Evolutionary conservation across 30 jellyfish, hydroid and myxozoan genomes (phyloP), one percentile per base, ranked within the genome.

Genomic region (Clytia hemisphaerica): DNA sequence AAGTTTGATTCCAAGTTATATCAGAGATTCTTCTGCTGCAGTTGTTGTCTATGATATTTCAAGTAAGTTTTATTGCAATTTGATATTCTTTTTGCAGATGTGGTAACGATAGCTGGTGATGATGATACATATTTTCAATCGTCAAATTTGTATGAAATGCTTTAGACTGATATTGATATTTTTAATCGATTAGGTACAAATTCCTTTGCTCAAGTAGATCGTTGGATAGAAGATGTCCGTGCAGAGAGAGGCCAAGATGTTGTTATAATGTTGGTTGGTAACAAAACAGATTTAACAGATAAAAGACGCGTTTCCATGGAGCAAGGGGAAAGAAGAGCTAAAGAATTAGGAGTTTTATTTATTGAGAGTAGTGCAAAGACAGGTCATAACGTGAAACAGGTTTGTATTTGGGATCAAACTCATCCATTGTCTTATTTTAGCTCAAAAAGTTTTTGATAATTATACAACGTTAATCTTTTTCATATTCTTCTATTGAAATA

Each of bases 171-270:
- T 42, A 12, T 42, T 42, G 12, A 42, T 42, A 42, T 42, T 42
- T 9, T 9, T n/a, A 2, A 19, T 22, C 50, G 38, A 30, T 19
- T 71, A 92, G 99, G 73, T 76, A 84, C 79, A 4, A 83, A 75
- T 38, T 92, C 99, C 0, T 93, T 93, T 76, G 95, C 94, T 45
- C 96, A 93, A 64, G 92, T 93, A 44, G 91, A 75, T 55, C 72
- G 71, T 46, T 93, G 99, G 99, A 82, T 93, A 10, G 97, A 85
- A 69, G 99, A 93, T 63, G 99, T 93, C 32, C 92, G 99, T 58
- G 95, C 95, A 0, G 96, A 93, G 45, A 84, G 99, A 9, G 99
- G 97, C 21, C 58, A 80, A 49, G 97, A 93, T 71, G 99, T 85
- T 45, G 90, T 93, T 9, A 93, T 93, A 29, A 80, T 84, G 93